Evolutionary conservation across 2,888 invertebrate species (phyloP).

Genomic region (Cynaeus angustus): DNA sequence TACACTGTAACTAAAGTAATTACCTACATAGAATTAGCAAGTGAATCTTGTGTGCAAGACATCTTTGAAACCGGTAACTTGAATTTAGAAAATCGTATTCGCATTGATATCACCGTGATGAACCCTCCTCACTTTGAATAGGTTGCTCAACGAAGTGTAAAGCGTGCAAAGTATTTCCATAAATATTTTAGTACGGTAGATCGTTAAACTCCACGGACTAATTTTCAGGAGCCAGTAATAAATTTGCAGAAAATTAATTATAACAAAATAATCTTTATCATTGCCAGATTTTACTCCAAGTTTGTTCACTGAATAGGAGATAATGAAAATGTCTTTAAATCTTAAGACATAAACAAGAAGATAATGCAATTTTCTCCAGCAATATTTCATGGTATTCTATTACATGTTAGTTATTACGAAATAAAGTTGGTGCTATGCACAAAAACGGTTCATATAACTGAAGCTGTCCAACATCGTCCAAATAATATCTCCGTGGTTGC

Average conservation of each 20-base stretch:
- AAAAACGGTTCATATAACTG: constrained; percentile 48
- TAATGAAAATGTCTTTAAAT: constrained; percentile 34
- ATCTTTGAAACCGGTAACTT: too few relatives aligned
- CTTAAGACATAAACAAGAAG: constrained; percentile 29
- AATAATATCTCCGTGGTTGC: constrained; percentile 44
- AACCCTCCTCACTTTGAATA: constrained; percentile 47
- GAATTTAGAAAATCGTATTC: constrained; percentile 46
- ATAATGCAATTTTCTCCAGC: constrained; percentile 32
- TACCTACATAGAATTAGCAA: too few relatives aligned
- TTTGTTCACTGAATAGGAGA: constrained; percentile 20
- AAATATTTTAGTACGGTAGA: constrained; percentile 21
- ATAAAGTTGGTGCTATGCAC: constrained; percentile 49
- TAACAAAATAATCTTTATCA: constrained; percentile 31
- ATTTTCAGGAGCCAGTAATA: constrained; percentile 20
- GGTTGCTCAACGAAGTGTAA: constrained; percentile 49
- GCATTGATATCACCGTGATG: constrained; percentile 47
- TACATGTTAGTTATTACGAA: constrained; percentile 47
- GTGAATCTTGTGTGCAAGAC: too few relatives aligned
- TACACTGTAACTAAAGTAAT: too few relatives aligned
- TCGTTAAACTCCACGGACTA: constrained; percentile 18
- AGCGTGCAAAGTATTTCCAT: constrained; percentile 26
- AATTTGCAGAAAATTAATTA: constrained; percentile 32
- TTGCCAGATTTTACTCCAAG: constrained; percentile 9
- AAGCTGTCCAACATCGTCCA: constrained; percentile 47
- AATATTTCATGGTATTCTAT: constrained; percentile 41